Evolutionary conservation across 2,797 vertebrate species (phyloP).

Genomic region (Sebastiscus tertius): DNA sequence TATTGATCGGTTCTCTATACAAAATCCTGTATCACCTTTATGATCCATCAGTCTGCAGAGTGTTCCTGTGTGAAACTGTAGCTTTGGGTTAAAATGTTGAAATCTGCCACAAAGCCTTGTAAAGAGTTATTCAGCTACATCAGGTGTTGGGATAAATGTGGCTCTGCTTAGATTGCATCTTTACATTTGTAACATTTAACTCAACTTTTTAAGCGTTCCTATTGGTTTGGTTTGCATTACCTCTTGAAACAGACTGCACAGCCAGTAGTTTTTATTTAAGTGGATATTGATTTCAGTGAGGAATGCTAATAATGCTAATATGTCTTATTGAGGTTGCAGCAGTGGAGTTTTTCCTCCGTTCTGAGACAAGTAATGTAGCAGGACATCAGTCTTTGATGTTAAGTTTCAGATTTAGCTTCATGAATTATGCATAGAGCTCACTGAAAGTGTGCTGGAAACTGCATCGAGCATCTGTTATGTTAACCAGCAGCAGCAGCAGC

Average conservation of each 20-base stretch:
- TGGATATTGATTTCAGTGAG: conserved; percentile 39
- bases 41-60: background rate
- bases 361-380: background rate
- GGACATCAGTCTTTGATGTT: conserved; percentile 39
- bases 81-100: background rate
- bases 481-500: conserved; percentile 26
- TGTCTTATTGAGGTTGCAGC: conserved; percentile 5
- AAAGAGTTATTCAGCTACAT: background rate
- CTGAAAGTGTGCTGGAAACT: conserved; percentile 45
- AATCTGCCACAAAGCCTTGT: background rate
- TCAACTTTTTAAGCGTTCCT: background rate
- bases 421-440: conserved; percentile 52
- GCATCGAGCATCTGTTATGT: conserved; percentile 39
- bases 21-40: background rate
- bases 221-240: conserved; percentile 1
- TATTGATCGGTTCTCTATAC: background rate
- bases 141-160: background rate
- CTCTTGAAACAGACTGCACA: background rate
- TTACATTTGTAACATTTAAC: background rate
- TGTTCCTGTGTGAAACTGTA: background rate
- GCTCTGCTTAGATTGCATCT: background rate
- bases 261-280: conserved; percentile 6
- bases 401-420: conserved; percentile 65
- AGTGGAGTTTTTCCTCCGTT: background rate
- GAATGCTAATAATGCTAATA: conserved; percentile 21